Evolutionary conservation across 2,888 invertebrate genomes (phyloP), one percentile per base, ranked within the genome.

Genomic region (Microchrysa polita): DNA sequence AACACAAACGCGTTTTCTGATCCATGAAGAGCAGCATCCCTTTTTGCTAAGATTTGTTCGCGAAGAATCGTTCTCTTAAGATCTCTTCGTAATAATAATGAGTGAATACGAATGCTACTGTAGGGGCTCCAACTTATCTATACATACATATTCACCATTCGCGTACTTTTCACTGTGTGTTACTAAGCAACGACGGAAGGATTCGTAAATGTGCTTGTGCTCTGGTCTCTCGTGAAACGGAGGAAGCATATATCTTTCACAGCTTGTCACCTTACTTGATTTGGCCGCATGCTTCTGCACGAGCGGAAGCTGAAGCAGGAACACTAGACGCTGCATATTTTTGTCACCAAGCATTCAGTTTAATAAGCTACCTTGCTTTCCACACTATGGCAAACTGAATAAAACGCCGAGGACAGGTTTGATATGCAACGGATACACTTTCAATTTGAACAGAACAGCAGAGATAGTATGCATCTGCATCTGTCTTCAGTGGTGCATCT

Each of bases 71-170:
- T 23, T 48, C 44, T 48, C 65, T 48, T 65, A 48, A 65, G n/a
- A n/a, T n/a, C n/a, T n/a, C n/a, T n/a, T n/a, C n/a, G 40, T 65
- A 48, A n/a, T n/a, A n/a, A n/a, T n/a, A n/a, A n/a, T n/a, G n/a
- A n/a, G 65, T 44, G 20, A 22, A 65, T 22, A 34, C 61, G 40
- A 7, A 65, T 2, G 27, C 2, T 18, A 18, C 22, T 65, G 65
- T n/a, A 65, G 61, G 61, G 61, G 61, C 61, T 40, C 61, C 61
- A 61, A 34, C 16, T 16, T 61, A n/a, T n/a, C n/a, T n/a, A n/a
- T 20, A 27, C 60, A n/a, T 40, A 34, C 61, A 61, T 14, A 44
- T n/a, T 34, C n/a, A 34, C 4, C 2, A 34, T 7, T 34, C 27
- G 40, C 16, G 44, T 65, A 65, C 48, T 48, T n/a, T 23, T 65